A percentile compares a stretch with the other conserved stretches of the same genome.
phyloP scores from a whole-genome alignment of 2,888 invertebrate species.

The Drosophila rellima region DNA sequence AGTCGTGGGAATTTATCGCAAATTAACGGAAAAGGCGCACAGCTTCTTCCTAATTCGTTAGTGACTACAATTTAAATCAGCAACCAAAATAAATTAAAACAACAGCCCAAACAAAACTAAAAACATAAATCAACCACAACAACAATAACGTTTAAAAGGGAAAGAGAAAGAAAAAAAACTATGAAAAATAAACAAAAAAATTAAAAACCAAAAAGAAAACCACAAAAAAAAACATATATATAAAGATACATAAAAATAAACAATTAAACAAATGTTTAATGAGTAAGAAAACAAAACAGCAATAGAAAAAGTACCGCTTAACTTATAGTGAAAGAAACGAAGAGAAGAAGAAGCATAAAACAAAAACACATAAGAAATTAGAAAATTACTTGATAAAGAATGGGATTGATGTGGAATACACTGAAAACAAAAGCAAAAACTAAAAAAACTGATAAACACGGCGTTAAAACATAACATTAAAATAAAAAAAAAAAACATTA shows the following conservation, averaged over 20 bases:
- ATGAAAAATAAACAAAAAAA: slow-evolving; percentile 45
- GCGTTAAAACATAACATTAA: slow-evolving; percentile 27
- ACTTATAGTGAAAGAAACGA: slow-evolving; percentile 66
- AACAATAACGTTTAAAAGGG: slow-evolving; percentile 29
- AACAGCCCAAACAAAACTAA: slow-evolving; percentile 39
- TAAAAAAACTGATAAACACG: slow-evolving; percentile 32
- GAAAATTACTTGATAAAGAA: slow-evolving; percentile 63
- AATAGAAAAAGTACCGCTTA: slow-evolving; percentile 74
- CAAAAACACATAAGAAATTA: slow-evolving; percentile 46
- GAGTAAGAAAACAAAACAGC: slow-evolving; percentile 63
- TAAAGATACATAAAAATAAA: slow-evolving; percentile 29
- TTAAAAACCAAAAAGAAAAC: slow-evolving; percentile 36
- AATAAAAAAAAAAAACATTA: slow-evolving; percentile 24
- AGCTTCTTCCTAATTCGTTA: slow-evolving; percentile 95
- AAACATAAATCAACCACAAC: slow-evolving; percentile 40
- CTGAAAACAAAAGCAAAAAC: slow-evolving; percentile 47
- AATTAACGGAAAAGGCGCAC: slow-evolving; percentile 95
- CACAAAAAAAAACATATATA: slow-evolving; percentile 48
- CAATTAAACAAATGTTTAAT: slow-evolving; percentile 69
- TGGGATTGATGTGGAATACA: slow-evolving; percentile 68
- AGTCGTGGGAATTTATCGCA: slow-evolving; percentile 95
- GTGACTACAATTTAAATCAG: slow-evolving; percentile 73
- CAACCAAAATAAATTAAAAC: slow-evolving; percentile 39
- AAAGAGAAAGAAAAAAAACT: slow-evolving; percentile 38
- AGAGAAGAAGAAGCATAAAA: slow-evolving; percentile 27